Evolutionary conservation across 2,113 vertebrate genomes (phyloP), one percentile per base, ranked within the genome.

Genomic region (Amia ocellicauda): DNA sequence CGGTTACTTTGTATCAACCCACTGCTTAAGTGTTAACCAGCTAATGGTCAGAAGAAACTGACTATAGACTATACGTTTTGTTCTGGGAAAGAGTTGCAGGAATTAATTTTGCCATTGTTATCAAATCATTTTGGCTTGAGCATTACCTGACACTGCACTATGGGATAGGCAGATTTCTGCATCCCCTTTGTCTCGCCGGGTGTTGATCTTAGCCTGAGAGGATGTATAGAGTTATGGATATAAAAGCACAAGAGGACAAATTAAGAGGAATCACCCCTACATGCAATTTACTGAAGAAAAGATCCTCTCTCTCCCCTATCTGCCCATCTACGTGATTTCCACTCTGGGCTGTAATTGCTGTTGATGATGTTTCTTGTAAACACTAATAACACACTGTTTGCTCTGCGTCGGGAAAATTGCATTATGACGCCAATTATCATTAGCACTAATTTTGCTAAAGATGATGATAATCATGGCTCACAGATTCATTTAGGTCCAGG

Each of bases 281-380:
- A 31, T 31, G 28, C 47, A 29, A 41, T 13, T 4, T 23, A 17
- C 27, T 51, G 26, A 8, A 52, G n/a, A 52, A 36, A 52, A 51
- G 26, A 40, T 62, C 27, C 49, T 14, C 29, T 57, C 54, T 57
- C 27, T 52, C 45, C 47, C 28, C 20, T 62, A 36, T 19, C 60
- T 40, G 28, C 47, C 28, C 27, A 26, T 24, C 17, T 41, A 47
- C 23, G 23, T 28, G 17, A 61, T 36, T 36, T 36, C 20, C 60
- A 51, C 60, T 16, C 47, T 3, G 19, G 16, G 22, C 29, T 49
- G 19, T 52, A 52, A 53, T 62, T 62, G 41, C 60, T 20, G 7
- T 23, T 22, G 59, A 50, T 53, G 60, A 62, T 62, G 29, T 62
- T 62, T 50, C 60, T 47, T 62, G 60, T 62, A 29, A 47, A 62